Conservation (phyloP, 2,888 invertebrate species). For the Tenthredo livida region DNA sequence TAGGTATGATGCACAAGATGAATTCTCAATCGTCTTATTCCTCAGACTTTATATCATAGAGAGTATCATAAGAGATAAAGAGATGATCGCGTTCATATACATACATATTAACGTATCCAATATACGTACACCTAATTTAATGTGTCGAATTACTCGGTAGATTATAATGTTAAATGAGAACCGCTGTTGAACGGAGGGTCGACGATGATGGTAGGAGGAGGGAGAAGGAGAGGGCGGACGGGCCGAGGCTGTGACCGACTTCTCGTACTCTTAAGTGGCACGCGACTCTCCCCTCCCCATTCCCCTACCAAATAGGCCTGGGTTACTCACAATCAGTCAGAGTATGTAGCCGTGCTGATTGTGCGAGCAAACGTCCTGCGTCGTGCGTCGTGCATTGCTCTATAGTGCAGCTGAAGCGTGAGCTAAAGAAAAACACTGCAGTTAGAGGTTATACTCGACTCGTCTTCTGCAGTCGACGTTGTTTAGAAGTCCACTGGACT, state of each 20-base stretch:
- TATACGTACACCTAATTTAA: background rate
- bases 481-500: background rate
- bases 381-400: background rate
- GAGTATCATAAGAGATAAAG: no score
- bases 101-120: background rate
- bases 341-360: conserved; percentile 5
- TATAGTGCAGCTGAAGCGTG: background rate
- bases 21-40: no score
- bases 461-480: background rate
- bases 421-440: no score
- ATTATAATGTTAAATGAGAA: conserved; percentile 7
- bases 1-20: no score
- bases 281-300: conserved; percentile 70
- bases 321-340: conserved; percentile 50
- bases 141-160: background rate
- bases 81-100: background rate
- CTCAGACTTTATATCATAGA: no score
- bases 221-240: conserved; percentile 65
- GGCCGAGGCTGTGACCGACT: conserved; percentile 78
- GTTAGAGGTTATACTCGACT: background rate
- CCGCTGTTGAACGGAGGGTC: conserved; percentile 30
- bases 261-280: conserved; percentile 76
- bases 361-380: background rate
- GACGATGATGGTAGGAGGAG: background rate
- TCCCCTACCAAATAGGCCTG: conserved; percentile 35